Evolutionary conservation across 2,113 vertebrate species (phyloP).

Genomic region (Misgurnus mizolepis): DNA sequence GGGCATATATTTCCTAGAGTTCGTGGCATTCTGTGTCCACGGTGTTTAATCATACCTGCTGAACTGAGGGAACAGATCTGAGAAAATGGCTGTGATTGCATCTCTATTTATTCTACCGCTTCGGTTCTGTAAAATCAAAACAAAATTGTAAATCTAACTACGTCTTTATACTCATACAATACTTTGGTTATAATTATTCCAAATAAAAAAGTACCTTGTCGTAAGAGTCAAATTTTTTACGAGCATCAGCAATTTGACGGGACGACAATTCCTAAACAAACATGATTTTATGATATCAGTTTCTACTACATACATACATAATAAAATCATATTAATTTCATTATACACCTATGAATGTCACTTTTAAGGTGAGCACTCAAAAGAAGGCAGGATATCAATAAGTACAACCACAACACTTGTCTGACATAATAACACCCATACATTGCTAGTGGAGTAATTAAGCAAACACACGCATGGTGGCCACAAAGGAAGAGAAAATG

Average conservation of each 20-base stretch:
- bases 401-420: not conserved
- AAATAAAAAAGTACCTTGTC: conserved; percentile 63
- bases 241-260: conserved; percentile 63
- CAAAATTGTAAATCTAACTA: not conserved
- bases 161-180: not conserved
- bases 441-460: not conserved
- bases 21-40: not conserved
- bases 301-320: not conserved
- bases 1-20: not conserved
- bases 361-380: not conserved
- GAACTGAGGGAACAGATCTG: conserved; percentile 67
- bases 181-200: not conserved
- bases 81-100: conserved; percentile 63
- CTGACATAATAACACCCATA: not conserved
- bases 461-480: conserved; percentile 5
- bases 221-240: conserved; percentile 67
- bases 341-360: not conserved
- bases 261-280: conserved; percentile 66
- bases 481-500: conserved; percentile 26
- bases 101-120: conserved; percentile 62
- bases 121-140: conserved; percentile 59
- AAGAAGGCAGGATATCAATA: not conserved
- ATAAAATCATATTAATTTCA: not conserved
- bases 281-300: too few species aligned
- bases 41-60: conserved; percentile 61